Conservation (phyloP, 2,113 vertebrate species). For the Monarcha castaneiventris region DNA sequence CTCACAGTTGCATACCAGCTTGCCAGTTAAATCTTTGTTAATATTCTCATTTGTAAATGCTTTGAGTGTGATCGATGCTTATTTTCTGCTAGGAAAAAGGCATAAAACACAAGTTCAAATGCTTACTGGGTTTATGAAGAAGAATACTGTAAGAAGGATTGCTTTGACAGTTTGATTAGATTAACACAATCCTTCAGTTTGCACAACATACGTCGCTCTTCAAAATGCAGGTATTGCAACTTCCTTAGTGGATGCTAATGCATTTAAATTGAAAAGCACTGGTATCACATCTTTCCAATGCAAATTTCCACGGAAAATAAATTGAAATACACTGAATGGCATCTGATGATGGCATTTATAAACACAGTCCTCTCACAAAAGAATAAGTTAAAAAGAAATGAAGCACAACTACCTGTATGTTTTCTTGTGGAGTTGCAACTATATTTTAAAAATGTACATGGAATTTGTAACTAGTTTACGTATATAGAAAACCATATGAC, state of each 20-base stretch:
- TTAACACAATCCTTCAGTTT: slow-evolving; percentile 25
- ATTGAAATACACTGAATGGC: neutral
- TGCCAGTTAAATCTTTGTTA: neutral
- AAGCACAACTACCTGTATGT: neutral
- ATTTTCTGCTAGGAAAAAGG: neutral
- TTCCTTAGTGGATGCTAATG: neutral
- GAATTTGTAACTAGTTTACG: neutral
- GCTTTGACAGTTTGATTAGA: slow-evolving; percentile 20
- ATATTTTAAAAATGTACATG: neutral
- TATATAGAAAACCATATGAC: neutral
- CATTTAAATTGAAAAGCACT: neutral
- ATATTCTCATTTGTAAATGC: neutral
- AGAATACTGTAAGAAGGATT: neutral
- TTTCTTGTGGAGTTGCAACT: neutral
- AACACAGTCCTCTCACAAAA: neutral
- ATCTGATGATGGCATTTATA: neutral
- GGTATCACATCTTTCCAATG: neutral
- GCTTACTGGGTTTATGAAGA: slow-evolving; percentile 32
- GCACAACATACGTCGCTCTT: neutral
- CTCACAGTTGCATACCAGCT: neutral
- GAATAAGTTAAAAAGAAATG: neutral
- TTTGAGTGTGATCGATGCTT: neutral
- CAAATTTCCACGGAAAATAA: neutral
- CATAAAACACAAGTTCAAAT: neutral
- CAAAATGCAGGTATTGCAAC: neutral